phyloP scores from a whole-genome alignment of 2,888 invertebrate genomes.

The Pimpla rufipes region DNA sequence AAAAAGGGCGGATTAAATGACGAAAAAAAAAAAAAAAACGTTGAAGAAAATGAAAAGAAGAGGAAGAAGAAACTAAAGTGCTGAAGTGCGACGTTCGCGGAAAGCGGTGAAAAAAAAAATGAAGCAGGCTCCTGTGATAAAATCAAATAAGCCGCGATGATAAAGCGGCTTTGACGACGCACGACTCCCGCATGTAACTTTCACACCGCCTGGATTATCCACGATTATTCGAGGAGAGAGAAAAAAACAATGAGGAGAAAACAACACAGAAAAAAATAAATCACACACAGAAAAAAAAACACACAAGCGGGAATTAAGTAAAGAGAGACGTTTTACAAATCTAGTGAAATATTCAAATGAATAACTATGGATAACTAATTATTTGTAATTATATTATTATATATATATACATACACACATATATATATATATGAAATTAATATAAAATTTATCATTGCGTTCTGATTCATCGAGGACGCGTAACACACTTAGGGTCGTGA shows the following conservation, averaged over 20 bases:
- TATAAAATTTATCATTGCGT: conserved; percentile 79
- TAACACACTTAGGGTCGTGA: conserved; percentile 56
- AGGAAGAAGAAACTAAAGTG: conserved; percentile 66
- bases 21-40: conserved; percentile 62
- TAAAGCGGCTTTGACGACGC: conserved; percentile 71
- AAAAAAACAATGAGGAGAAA: conserved; percentile 51
- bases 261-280: conserved; percentile 32
- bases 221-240: conserved; percentile 57
- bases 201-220: conserved; percentile 69
- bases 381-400: conserved; percentile 75
- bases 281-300: conserved; percentile 4
- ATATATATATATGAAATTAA: conserved; percentile 79
- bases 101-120: conserved; percentile 76
- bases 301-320: conserved; percentile 38
- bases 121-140: conserved; percentile 84
- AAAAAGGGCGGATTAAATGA: conserved; percentile 18
- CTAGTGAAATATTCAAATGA: conserved; percentile 83
- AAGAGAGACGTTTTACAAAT: conserved; percentile 81
- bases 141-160: conserved; percentile 77
- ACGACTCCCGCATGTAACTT: conserved; percentile 42
- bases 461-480: conserved; percentile 71
- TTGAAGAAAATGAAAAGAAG: conserved; percentile 30
- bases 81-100: conserved; percentile 74
- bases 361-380: conserved; percentile 74
- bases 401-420: conserved; percentile 56